phyloP scores from a whole-genome alignment of 2,888 invertebrate genomes.

The Lamellibrachia columna region DNA sequence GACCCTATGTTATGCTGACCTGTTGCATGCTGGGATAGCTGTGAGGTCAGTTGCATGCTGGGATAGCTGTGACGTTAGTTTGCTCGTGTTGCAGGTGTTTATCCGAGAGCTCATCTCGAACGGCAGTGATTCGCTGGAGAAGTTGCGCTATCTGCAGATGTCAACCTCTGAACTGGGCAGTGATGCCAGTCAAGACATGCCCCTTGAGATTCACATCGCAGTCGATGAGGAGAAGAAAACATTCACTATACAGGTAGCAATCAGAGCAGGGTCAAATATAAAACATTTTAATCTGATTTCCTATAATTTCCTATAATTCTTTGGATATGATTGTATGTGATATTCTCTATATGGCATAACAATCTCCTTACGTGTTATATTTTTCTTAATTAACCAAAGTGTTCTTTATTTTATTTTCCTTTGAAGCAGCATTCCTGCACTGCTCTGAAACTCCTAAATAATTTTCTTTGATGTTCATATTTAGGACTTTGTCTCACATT shows the following conservation, averaged over 20 bases:
- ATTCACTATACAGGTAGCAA: conserved; percentile 82
- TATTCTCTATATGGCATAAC: background rate
- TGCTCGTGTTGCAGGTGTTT: conserved; percentile 76
- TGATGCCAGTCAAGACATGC: conserved; percentile 64
- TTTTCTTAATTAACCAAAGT: background rate
- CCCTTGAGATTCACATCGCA: conserved; percentile 86
- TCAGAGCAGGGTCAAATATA: background rate
- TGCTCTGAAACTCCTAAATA: too few species aligned
- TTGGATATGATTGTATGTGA: background rate
- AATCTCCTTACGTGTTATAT: background rate
- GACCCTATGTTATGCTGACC: background rate
- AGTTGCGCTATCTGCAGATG: conserved; percentile 83
- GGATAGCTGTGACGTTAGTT: background rate
- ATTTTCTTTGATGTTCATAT: too few species aligned
- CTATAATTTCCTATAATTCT: background rate
- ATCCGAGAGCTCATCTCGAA: conserved; percentile 95
- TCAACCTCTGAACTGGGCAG: conserved; percentile 58
- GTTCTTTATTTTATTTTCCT: conserved; percentile 41
- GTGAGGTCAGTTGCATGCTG: background rate
- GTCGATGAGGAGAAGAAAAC: conserved; percentile 88
- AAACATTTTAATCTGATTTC: background rate
- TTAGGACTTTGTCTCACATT: too few species aligned
- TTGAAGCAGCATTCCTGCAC: background rate
- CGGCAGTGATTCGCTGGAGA: conserved; percentile 96
- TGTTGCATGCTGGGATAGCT: background rate